These are phyloP conservation scores for Sapayoa aenigma DNA, from an alignment of 2,113 vertebrate genomes.

Conservation along the genomic window DNA sequence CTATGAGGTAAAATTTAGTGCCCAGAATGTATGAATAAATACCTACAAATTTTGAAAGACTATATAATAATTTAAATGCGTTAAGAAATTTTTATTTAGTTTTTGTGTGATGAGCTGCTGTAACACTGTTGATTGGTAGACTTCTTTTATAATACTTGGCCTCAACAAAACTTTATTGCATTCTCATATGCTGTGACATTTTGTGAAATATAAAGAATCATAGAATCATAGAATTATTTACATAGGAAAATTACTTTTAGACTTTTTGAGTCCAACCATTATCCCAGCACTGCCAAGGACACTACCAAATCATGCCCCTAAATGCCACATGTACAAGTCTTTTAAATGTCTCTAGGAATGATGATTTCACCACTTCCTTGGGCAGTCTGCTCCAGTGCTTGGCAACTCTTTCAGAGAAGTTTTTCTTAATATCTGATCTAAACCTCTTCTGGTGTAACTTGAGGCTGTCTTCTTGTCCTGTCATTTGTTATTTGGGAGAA, in stretches of 20 bases:
- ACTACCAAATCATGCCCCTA: background rate
- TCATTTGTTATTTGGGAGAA: background rate
- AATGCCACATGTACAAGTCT: background rate
- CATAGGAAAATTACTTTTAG: background rate
- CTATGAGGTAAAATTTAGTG: background rate
- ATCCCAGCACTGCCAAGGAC: background rate
- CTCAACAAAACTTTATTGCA: background rate
- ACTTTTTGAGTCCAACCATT: background rate
- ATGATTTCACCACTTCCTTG: background rate
- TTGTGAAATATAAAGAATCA: background rate
- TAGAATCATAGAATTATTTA: background rate
- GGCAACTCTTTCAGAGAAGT: background rate
- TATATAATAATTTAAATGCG: background rate
- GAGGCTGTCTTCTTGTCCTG: background rate
- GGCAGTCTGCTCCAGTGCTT: background rate
- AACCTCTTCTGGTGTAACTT: background rate
- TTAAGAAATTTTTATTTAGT: background rate
- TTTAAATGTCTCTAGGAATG: background rate
- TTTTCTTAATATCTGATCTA: background rate
- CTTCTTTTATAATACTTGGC: background rate
- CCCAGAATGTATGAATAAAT: background rate
- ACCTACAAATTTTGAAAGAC: background rate
- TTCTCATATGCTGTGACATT: background rate
- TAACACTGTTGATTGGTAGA: background rate
- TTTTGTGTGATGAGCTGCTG: fast-evolving